phyloP scores from a whole-genome alignment of 2,888 invertebrate genomes.

The Troglohyphantes excavatus region DNA sequence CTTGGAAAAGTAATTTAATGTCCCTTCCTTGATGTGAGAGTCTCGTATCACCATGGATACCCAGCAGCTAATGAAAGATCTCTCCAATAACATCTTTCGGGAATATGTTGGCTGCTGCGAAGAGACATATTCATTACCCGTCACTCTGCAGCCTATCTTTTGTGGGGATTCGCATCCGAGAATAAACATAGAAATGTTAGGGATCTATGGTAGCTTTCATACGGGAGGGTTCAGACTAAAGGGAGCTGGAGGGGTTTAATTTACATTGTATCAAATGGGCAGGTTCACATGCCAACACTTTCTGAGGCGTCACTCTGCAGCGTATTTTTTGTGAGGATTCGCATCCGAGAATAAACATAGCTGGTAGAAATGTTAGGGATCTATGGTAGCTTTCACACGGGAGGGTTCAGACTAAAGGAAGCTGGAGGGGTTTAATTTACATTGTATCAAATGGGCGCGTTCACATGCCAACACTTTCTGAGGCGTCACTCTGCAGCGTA shows the following conservation, averaged over 20 bases:
- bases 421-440: too few species aligned
- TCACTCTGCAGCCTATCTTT: not conserved
- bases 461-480: too few species aligned
- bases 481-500: not conserved
- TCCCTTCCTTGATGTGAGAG: not conserved
- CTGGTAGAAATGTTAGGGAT: too few species aligned
- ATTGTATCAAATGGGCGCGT: too few species aligned
- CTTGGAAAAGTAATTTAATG: constrained; percentile 8
- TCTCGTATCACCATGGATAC: not conserved
- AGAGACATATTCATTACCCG: constrained; percentile 4
- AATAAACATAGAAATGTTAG: too few species aligned
- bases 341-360: not conserved
- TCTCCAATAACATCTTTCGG: not conserved
- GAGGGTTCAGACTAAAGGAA: too few species aligned
- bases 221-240: too few species aligned
- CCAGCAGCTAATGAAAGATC: not conserved
- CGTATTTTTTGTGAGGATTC: not conserved
- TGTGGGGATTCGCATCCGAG: not conserved
- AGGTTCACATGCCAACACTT: too few species aligned
- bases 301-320: not conserved
- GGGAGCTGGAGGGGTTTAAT: too few species aligned
- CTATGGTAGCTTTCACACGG: too few species aligned
- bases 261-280: too few species aligned
- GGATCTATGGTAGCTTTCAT: too few species aligned
- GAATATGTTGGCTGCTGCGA: not conserved